Conservation (phyloP, 2,113 vertebrate genomes). For the Orthonyx spaldingii region DNA sequence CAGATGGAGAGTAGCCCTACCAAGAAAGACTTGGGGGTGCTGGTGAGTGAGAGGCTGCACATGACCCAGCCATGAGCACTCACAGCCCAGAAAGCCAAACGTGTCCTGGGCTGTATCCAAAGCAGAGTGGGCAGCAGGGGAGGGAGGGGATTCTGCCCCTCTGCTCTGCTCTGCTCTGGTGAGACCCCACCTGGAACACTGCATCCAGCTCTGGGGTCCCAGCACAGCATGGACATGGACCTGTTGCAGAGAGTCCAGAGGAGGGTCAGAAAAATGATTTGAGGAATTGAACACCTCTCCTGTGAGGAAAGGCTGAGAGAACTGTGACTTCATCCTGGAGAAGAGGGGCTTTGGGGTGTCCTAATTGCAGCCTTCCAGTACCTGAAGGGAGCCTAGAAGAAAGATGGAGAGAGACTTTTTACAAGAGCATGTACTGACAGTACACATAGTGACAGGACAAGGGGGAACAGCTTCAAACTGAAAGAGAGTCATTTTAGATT, state of each 20-base stretch:
- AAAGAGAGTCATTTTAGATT: neutral
- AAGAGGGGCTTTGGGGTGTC: neutral
- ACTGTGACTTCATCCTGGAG: neutral
- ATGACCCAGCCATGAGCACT: neutral
- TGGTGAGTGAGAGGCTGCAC: neutral
- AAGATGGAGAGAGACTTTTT: neutral
- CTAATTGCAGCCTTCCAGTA: neutral
- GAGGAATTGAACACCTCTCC: neutral
- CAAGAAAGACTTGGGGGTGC: rapidly evolving
- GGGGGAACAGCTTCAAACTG: neutral
- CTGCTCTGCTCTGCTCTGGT: neutral
- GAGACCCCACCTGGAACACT: neutral
- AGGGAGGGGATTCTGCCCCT: neutral
- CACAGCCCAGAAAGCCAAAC: rapidly evolving
- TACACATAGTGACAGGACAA: neutral
- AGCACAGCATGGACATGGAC: neutral
- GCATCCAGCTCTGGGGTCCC: neutral
- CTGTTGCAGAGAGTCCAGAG: neutral
- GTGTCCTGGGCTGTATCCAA: neutral
- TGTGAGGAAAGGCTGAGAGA: neutral
- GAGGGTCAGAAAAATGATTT: neutral
- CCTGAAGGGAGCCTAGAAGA: neutral
- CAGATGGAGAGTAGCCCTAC: neutral
- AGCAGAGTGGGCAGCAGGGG: neutral
- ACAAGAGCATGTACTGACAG: neutral